A percentile compares a stretch with the other conserved stretches of the same genome.
phyloP scores from a whole-genome alignment of 2,888 invertebrate genomes.

The Diarsia mendica region DNA sequence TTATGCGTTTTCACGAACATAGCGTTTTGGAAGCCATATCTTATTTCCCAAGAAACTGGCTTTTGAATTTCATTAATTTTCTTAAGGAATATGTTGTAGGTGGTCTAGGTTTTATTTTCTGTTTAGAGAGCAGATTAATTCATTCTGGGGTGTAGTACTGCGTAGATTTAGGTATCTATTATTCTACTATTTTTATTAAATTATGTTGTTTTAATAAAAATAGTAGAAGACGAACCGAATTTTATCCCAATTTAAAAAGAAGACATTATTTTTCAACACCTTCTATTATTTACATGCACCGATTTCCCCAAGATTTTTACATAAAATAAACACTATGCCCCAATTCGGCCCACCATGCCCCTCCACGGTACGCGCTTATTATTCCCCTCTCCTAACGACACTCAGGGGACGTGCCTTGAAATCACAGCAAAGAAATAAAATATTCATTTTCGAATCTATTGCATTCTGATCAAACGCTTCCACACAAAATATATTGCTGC shows the following conservation, averaged over 20 bases:
- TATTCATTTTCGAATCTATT: conserved; percentile 48
- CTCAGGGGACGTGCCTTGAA: conserved; percentile 35
- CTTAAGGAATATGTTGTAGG: background rate
- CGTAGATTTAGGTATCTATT: too few species aligned
- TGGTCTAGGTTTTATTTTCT: background rate
- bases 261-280: background rate
- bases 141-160: too few species aligned
- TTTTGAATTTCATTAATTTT: too few species aligned
- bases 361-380: background rate
- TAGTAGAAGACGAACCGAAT: too few species aligned
- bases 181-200: background rate
- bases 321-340: conserved; percentile 18
- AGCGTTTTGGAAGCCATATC: too few species aligned
- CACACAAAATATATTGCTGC: conserved; percentile 34
- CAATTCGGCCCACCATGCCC: background rate
- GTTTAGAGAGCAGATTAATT: background rate
- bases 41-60: too few species aligned
- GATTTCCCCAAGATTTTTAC: background rate
- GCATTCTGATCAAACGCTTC: conserved; percentile 43
- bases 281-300: background rate
- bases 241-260: background rate
- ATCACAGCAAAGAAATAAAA: conserved; percentile 38
- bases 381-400: conserved; percentile 18
- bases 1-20: too few species aligned
- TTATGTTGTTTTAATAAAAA: too few species aligned